phyloP scores from a whole-genome alignment of 2,797 vertebrate genomes.

The Protonibea diacanthus region DNA sequence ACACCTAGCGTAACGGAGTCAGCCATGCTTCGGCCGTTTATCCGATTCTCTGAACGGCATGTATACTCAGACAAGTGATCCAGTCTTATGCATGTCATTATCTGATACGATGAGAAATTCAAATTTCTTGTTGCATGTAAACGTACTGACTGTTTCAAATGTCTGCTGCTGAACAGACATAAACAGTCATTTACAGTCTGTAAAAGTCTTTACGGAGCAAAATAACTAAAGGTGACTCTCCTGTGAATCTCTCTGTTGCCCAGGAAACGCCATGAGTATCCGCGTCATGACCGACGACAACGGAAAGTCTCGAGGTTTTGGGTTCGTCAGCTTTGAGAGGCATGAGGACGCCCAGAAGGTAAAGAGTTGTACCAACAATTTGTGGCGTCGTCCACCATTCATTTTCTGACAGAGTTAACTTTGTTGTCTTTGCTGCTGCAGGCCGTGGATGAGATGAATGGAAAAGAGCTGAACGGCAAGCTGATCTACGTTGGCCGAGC shows the following conservation, averaged over 20 bases:
- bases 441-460: constrained; percentile 99
- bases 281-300: constrained; percentile 96
- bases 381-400: rapidly evolving
- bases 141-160: not conserved
- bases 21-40: too few species aligned
- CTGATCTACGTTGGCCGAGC: constrained; percentile 96
- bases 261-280: constrained; percentile 95
- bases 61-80: too few species aligned
- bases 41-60: too few species aligned
- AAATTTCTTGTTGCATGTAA: too few species aligned
- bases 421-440: constrained; percentile 54
- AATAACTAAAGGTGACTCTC: not conserved
- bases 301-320: constrained; percentile 97
- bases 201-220: not conserved
- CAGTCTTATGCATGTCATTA: too few species aligned
- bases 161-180: not conserved
- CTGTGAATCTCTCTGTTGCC: constrained; percentile 7
- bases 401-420: not conserved
- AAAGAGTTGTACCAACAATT: constrained; percentile 50
- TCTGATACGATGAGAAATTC: too few species aligned
- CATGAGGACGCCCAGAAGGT: constrained; percentile 98
- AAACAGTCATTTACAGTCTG: not conserved
- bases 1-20: too few species aligned
- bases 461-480: constrained; percentile 95
- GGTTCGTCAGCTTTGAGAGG: constrained; percentile 97